Conservation (phyloP, 1,140 invertebrate species). For the Formica exsecta region DNA sequence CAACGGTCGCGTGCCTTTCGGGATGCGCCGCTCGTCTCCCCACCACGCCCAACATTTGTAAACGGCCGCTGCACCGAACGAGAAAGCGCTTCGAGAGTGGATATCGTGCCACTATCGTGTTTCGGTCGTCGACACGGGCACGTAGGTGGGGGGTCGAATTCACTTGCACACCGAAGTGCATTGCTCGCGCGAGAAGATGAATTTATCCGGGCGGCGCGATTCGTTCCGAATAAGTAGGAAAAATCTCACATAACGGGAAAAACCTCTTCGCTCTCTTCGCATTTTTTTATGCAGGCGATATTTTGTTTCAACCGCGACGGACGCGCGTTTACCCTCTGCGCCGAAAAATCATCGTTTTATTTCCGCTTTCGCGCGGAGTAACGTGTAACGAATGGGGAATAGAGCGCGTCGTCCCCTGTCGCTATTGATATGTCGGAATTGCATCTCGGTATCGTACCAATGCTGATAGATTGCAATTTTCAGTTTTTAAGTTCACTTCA, state of each 20-base stretch:
- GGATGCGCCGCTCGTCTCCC: conserved; percentile 54
- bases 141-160: conserved; percentile 7
- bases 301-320: conserved; percentile 1
- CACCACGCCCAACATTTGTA: conserved; percentile 72
- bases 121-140: conserved; percentile 18
- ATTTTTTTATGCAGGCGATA: not conserved
- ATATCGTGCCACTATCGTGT: conserved; percentile 30
- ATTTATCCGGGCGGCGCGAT: conserved; percentile 19
- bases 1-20: conserved; percentile 45
- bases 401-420: conserved; percentile 1
- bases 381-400: conserved; percentile 48
- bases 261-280: not conserved
- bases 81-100: conserved; percentile 30
- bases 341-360: conserved; percentile 53
- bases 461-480: conserved; percentile 44
- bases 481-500: conserved; percentile 40
- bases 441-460: not conserved
- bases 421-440: conserved; percentile 57
- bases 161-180: not conserved
- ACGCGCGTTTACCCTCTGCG: not conserved
- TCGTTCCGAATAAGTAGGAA: conserved; percentile 32
- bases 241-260: not conserved
- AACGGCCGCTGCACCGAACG: conserved; percentile 43
- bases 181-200: conserved; percentile 15
- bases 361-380: conserved; percentile 46